Evolutionary conservation across 2,113 vertebrate genomes (phyloP).

Genomic region (Isichthys henryi): DNA sequence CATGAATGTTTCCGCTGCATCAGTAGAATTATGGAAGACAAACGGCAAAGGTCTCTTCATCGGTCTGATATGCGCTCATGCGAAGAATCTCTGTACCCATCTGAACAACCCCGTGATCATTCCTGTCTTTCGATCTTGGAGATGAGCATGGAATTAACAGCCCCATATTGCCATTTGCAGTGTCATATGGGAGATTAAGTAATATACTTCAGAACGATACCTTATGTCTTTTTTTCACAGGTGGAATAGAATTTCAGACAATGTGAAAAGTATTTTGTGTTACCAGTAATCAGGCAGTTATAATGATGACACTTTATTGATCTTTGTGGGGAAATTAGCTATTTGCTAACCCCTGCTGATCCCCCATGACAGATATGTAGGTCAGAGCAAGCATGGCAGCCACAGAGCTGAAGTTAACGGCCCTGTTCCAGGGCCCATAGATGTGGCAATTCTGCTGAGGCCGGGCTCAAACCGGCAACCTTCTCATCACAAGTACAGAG

Average conservation of each 20-base stretch:
- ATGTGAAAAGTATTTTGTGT: neutral
- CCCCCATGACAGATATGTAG: neutral
- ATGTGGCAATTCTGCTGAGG: neutral
- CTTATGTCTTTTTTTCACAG: neutral
- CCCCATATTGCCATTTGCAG: neutral
- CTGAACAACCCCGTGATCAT: neutral
- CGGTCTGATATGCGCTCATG: neutral
- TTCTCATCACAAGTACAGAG: neutral
- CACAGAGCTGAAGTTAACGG: neutral
- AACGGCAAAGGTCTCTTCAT: too few species aligned
- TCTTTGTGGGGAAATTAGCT: neutral
- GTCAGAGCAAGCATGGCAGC: neutral
- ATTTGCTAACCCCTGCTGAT: neutral
- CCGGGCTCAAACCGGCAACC: neutral
- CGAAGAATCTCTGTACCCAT: neutral
- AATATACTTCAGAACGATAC: neutral
- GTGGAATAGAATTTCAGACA: neutral
- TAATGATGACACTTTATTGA: neutral
- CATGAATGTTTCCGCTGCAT: neutral
- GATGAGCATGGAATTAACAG: neutral
- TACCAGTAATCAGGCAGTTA: neutral
- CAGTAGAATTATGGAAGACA: neutral
- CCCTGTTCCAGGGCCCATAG: too few species aligned
- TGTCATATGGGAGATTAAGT: neutral
- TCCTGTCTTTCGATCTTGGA: neutral